Evolutionary conservation across 2,113 vertebrate species (phyloP), one percentile per base, ranked within the genome.

Genomic region (Morone chrysops): DNA sequence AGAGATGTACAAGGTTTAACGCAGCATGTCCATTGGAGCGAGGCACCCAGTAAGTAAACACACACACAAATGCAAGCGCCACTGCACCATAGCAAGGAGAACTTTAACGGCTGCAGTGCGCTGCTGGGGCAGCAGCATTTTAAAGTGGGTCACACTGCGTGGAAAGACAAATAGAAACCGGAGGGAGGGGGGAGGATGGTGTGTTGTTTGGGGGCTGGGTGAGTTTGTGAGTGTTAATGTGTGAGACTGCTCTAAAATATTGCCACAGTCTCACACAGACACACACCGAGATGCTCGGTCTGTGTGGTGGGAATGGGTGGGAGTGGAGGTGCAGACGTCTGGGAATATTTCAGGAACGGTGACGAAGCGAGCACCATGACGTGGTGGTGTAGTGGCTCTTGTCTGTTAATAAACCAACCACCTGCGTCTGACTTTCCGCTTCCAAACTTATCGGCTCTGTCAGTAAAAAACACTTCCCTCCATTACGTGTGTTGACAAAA

Each of bases 1-100:
- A 86, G 81, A 87, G 81, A 87, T 90, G 86, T 54, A 47, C 73
- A 43, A 41, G 73, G 63, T 70, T 86, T 77, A 82, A 78, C 31
- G 69, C 92, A 93, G 92, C 89, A 94, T 95, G 93, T 93, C 89
- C 83, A 51, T 86, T 90, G 88, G 86, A 92, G 81, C 74, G 12
- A 87, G 62, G 70, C 80, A 65, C 70, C 69, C 70, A 83, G 94
- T 96, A 90, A 95, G 94, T 95, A 89, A 87, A 73, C 63, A 57
- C 57, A 74, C 54, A 78, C 72, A 63, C 71, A 68, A 75, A 83
- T 31, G 20, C 31, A 75, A 56, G 61, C 43, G 22, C 61, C 69
- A 73, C 81, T 89, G 86, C 90, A 89, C 31, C 80, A 81, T 7
- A 68, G 71, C 47, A n/a, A 12, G 70, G 80, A 62, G 66, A 79